Base-by-base conservation (phyloP, 2,797 vertebrate genomes). In the Trematomus bernacchii region DNA sequence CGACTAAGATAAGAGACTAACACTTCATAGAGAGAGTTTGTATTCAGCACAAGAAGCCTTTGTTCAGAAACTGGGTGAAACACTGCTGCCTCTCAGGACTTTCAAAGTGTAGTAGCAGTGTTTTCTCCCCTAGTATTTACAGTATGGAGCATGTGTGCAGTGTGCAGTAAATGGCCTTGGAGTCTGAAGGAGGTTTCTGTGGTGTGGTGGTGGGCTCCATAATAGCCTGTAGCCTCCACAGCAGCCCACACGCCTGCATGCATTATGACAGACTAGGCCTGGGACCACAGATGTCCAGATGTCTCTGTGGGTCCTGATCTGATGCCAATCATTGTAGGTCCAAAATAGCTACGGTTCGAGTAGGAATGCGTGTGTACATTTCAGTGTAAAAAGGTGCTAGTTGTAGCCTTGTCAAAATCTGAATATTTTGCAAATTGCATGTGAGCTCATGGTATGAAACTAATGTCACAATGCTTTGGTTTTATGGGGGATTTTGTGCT, bases 201-300 rank as follows among this genome's bases (percentile, higher is more conserved):
- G 72, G 66, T 61, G 79, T 53, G 60, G 55, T 21, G 59, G 71
- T 69, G 74, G 54, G 57, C 44, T 82, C 61, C 59, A 65, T 71
- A 79, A 73, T 62, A 80, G 79, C 76, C 65, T 66, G 33, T 9
- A 16, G 21, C 71, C 85, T 83, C 57, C 70, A 58, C 50, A 48
- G 55, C 71, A 73, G 79, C 79, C 71, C 66, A 71, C 74, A 69
- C 48, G 84, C 33, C 69, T 78, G 66, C 27, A 6, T 70, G 63
- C 53, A 73, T 82, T 79, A 86, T 75, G 74, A 83, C 65, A 84
- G 85, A 76, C 76, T 1, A 54, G 53, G 66, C 47, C 44, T 51
- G 54, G 55, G 69, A 85, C 68, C 73, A 43, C 82, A 42, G 48
- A 79, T 57, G 73, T 80, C 89, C 91, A 92, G 86, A 92, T 91